Base-by-base conservation (phyloP, 2,888 invertebrate genomes). In the Phlogophora meticulosa region DNA sequence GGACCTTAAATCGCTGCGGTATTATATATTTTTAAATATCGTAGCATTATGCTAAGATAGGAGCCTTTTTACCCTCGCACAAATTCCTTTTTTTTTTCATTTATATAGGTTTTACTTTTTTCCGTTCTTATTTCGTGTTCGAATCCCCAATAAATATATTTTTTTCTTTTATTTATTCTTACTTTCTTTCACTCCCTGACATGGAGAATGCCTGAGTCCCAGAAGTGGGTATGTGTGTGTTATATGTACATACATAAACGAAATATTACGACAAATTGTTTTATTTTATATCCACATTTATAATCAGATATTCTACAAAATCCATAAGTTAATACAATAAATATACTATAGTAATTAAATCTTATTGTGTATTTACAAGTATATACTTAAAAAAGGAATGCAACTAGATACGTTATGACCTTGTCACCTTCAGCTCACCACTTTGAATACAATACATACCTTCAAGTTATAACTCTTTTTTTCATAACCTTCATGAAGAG, bases 401-500 rank as follows among this genome's bases (percentile, higher is more conserved):
- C 38, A 36, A 59, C 46, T 68, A 55, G 60, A 78, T 24, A 68
- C 43, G 15, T 52, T 53, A 66, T 32, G 53, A 64, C 45, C 48
- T 49, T 43, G 56, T 59, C 63, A 72, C 49, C 46, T 40, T 72
- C 58, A n/a, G 55, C 62, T 70, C 63, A 52, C 48, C 51, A 72
- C 53, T 65, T 69, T 65, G 62, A 80, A 61, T 59, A 66, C 43
- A 72, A 75, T 80, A 86, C 86, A 71, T 86, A 90, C 88, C 81
- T 85, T 87, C 40, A 91, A 72, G 57, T 15, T 91, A 90, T 72
- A 83, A 88, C 86, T 91, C 96, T 96, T 90, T 98, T 98, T 90
- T 97, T 98, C 95, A 98, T 98, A 48, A 98, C 96, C 94, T 98
- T 98, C 98, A 99, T 99, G 88, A 99, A 98, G 45, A 99, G 94